Evolutionary conservation across 2,888 invertebrate genomes (phyloP).

Genomic region (Caenorhabditis uteleia): DNA sequence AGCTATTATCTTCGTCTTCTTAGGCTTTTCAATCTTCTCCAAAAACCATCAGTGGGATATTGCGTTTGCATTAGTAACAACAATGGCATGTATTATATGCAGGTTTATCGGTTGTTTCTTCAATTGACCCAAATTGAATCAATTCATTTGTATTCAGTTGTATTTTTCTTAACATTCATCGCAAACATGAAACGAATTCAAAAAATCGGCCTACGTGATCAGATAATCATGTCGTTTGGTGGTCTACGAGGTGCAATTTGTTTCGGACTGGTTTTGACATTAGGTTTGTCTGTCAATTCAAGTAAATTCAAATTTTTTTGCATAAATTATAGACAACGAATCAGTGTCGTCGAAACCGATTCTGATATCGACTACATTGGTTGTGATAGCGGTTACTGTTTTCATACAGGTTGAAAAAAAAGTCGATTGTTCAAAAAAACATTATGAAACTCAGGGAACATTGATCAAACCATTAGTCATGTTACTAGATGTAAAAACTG

Average conservation of each 20-base stretch:
- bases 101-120: conserved; percentile 81
- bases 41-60: conserved; percentile 93
- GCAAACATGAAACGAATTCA: conserved; percentile 90
- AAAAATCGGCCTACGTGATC: conserved; percentile 78
- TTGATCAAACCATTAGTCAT: conserved; percentile 97
- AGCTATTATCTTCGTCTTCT: conserved; percentile 98
- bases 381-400: conserved; percentile 97
- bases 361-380: conserved; percentile 95
- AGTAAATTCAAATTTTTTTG: background rate
- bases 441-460: conserved; percentile 78
- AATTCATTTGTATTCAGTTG: conserved; percentile 38
- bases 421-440: background rate
- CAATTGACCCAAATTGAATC: background rate
- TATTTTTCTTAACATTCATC: conserved; percentile 82
- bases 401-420: conserved; percentile 82
- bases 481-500: conserved; percentile 84
- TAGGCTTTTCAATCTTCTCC: conserved; percentile 93
- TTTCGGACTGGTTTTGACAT: conserved; percentile 82
- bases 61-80: conserved; percentile 88
- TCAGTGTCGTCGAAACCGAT: conserved; percentile 88
- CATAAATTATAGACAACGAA: conserved; percentile 68
- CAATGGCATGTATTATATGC: conserved; percentile 88
- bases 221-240: conserved; percentile 93
- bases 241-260: conserved; percentile 95
- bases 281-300: conserved; percentile 69